Evolutionary conservation across 2,113 vertebrate species (phyloP), one percentile per base, ranked within the genome.

Genomic region (Ornithorhynchus anatinus): DNA sequence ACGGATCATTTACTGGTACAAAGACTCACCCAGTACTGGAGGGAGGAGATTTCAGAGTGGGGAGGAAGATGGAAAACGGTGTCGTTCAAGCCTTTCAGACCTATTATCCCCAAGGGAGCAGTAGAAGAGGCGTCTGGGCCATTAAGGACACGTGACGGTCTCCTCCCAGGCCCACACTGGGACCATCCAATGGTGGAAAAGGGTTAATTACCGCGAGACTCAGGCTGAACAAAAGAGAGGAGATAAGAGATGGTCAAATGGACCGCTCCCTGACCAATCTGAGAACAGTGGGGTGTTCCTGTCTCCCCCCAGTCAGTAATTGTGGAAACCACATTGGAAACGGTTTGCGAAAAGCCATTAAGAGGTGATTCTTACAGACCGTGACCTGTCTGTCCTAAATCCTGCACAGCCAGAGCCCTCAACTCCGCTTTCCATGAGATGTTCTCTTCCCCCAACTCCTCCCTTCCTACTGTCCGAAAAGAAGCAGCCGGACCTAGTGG

Each of bases 41-140:
- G 35, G 57, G 16, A 13, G 11, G 52, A 53, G 59, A 15, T n/a
- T n/a, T n/a, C n/a, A n/a, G 60, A 52, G 58, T 59, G 36, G 31
- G 23, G 38, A 29, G 52, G 43, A 75, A 69, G 48, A 29, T 58
- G 69, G 25, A 4, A 1, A 5, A 19, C 15, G 32, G 52, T 10
- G 69, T 45, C 13, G 62, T 60, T 80, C 81, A 72, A 81, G 82
- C 75, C 75, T 87, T 81, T 25, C 22, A 66, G 25, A 27, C 43
- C 78, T 82, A 87, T 87, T 87, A 85, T 77, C 77, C 69, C 45
- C 52, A n/a, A 23, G 57, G 53, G 20, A 70, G 12, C 81, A 80
- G 73, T 64, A 50, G 85, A 78, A 77, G 59, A 42, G 79, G 79
- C 85, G 75, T 67, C 32, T 52, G 71, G 74, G 69, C 81, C 69